phyloP scores from a whole-genome alignment of 1,140 invertebrate species.

The Ectropis grisescens region DNA sequence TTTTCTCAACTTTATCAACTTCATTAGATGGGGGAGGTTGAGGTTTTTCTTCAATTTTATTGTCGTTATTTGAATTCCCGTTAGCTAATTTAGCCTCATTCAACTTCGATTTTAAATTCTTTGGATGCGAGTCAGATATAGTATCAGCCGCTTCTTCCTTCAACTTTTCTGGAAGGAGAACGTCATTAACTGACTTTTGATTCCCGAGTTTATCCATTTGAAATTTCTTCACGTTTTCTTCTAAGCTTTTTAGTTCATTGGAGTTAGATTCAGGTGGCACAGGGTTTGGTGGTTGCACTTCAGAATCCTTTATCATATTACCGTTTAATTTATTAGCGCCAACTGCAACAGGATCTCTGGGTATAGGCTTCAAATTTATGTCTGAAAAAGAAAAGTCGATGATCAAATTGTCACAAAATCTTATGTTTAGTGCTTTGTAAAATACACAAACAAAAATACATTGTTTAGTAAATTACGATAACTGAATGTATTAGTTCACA shows the following conservation, averaged over 20 bases:
- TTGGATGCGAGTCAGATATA: conserved; percentile 31
- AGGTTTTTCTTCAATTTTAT: conserved; percentile 7
- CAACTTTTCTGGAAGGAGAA: conserved; percentile 4
- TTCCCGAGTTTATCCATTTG: conserved; percentile 10
- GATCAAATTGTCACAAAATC: no score
- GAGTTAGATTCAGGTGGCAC: conserved; percentile 45
- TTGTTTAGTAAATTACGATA: no score
- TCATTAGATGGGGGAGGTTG: conserved; percentile 11
- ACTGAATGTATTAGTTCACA: no score
- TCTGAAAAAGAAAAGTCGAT: conserved; percentile 5
- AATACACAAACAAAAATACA: no score
- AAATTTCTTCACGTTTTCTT: neutral
- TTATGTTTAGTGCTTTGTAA: no score
- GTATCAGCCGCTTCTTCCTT: conserved; percentile 20
- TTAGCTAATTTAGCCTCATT: conserved; percentile 29
- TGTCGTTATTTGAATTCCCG: conserved; percentile 17
- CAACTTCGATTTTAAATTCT: conserved; percentile 34
- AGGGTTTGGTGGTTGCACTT: conserved; percentile 60
- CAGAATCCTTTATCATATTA: conserved; percentile 42
- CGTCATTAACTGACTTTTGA: conserved; percentile 11
- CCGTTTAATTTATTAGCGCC: conserved; percentile 1
- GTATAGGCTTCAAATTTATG: conserved; percentile 13
- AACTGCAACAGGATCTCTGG: conserved; percentile 6
- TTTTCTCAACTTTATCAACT: conserved; percentile 9
- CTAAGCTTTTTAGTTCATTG: conserved; percentile 25